A percentile compares a stretch with the other conserved stretches of the same genome.
Evolutionary conservation across 2,113 vertebrate species (phyloP).

Genomic region (Paratilapia polleni): DNA sequence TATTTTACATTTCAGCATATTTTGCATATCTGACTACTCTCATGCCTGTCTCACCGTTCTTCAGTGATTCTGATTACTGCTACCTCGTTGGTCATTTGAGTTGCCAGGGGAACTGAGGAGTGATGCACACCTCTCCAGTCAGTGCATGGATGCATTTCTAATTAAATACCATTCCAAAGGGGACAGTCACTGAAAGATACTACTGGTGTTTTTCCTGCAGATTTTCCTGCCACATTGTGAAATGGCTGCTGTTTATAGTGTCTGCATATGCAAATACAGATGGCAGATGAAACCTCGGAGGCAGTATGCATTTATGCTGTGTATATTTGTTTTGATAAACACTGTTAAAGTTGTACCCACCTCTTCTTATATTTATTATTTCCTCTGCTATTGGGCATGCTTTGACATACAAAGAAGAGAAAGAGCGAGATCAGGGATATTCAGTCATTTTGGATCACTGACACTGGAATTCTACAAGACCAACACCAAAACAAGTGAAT

Average conservation of each 20-base stretch:
- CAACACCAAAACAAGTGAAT: not conserved
- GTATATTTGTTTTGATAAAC: not conserved
- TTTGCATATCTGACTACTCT: conserved; percentile 21
- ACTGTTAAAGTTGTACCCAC: not conserved
- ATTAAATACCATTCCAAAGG: not conserved
- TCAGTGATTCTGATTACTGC: conserved; percentile 65
- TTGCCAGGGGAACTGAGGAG: conserved; percentile 55
- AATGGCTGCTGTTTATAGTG: not conserved
- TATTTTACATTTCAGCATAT: not conserved
- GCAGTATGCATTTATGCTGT: conserved; percentile 1
- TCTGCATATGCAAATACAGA: conserved; percentile 22
- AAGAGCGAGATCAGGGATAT: conserved; percentile 5
- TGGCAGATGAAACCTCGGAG: conserved; percentile 1
- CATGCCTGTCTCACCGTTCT: conserved; percentile 37
- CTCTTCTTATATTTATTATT: conserved; percentile 43
- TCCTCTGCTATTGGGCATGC: conserved; percentile 8
- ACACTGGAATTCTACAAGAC: not conserved
- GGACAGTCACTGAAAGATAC: not conserved
- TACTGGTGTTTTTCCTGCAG: not conserved
- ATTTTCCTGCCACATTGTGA: not conserved
- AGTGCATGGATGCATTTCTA: not conserved
- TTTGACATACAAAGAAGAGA: conserved; percentile 25
- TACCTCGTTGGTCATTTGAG: conserved; percentile 58
- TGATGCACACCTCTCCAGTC: conserved; percentile 40
- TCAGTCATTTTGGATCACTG: conserved; percentile 5